Conservation (phyloP, 2,888 invertebrate species). For the Drosophila monieri region DNA sequence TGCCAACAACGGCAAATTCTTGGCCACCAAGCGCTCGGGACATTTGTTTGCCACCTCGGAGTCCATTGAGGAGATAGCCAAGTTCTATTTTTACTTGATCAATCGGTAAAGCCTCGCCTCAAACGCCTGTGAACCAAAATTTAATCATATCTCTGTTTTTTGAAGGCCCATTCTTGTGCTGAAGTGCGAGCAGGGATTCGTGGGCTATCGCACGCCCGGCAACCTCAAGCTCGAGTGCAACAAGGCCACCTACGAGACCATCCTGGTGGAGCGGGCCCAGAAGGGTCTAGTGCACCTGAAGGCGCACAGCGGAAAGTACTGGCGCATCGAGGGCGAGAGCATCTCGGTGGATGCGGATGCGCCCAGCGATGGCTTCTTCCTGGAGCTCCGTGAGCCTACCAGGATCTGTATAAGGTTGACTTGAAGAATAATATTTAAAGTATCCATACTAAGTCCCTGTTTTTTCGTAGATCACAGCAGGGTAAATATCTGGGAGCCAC, state of each 20-base stretch:
- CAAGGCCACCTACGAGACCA: slow-evolving; percentile 96
- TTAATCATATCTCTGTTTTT: not conserved
- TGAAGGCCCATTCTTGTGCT: slow-evolving; percentile 94
- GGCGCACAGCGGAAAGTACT: slow-evolving; percentile 96
- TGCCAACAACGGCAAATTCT: slow-evolving; percentile 96
- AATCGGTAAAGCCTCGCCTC: slow-evolving; percentile 87
- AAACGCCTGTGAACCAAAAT: accelerated
- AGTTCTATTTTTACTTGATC: slow-evolving; percentile 96
- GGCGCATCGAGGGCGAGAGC: slow-evolving; percentile 95
- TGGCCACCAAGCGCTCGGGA: slow-evolving; percentile 97
- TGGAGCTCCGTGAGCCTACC: slow-evolving; percentile 96
- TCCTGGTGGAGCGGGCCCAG: slow-evolving; percentile 94
- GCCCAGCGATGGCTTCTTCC: slow-evolving; percentile 92
- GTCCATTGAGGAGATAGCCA: slow-evolving; percentile 92
- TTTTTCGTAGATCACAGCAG: slow-evolving; percentile 83
- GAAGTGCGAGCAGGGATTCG: slow-evolving; percentile 97
- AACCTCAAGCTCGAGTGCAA: slow-evolving; percentile 96
- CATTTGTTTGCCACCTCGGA: slow-evolving; percentile 96
- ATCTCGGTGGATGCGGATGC: slow-evolving; percentile 93
- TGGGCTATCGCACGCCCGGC: slow-evolving; percentile 92
- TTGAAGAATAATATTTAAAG: not conserved
- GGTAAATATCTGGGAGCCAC: slow-evolving; percentile 93
- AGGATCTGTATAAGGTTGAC: slow-evolving; percentile 91
- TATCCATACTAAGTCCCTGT: not conserved
- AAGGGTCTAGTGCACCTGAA: slow-evolving; percentile 96